Percentiles rank a stretch among this genome's conserved stretches.
Conservation (phyloP, 2,797 vertebrate species). For the Danio tinwini region DNA sequence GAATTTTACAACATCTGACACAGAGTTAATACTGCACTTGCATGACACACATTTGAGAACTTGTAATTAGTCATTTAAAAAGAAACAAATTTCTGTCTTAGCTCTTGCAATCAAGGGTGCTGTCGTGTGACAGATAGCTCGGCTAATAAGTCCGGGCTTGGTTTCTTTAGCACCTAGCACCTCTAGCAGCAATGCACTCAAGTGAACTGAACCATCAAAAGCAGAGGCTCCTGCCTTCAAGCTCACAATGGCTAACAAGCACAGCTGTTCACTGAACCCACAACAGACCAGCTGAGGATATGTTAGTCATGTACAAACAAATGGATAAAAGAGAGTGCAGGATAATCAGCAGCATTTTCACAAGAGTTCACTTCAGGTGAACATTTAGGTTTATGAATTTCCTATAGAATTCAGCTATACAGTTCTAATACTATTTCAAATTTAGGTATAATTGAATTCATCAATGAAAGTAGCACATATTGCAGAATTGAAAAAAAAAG, state of each 20-base stretch:
- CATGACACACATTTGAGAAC: not conserved
- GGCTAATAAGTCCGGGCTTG: constrained; percentile 59
- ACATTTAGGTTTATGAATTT: not conserved
- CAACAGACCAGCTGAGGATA: constrained; percentile 40
- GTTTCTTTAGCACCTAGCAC: constrained; percentile 47
- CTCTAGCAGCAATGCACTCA: constrained; percentile 50
- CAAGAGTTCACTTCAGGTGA: constrained; percentile 5
- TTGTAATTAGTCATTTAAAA: not conserved
- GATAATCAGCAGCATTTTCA: not conserved
- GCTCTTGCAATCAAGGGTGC: constrained; percentile 52
- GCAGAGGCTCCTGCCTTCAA: constrained; percentile 46
- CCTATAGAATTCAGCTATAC: not conserved
- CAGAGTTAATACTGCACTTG: not conserved
- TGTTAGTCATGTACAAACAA: constrained; percentile 32
- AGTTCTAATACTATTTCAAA: not conserved
- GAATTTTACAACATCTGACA: not conserved
- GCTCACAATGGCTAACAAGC: constrained; percentile 46
- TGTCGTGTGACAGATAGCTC: constrained; percentile 60
- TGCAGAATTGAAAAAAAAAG: not conserved
- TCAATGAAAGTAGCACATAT: not conserved
- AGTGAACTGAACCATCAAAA: constrained; percentile 59
- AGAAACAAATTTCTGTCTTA: not conserved
- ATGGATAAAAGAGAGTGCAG: not conserved
- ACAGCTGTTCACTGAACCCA: constrained; percentile 40
- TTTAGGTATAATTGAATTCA: not conserved